Evolutionary conservation across 2,888 invertebrate species (phyloP).

Genomic region (Scaptodrosophila latifasciaeformis): DNA sequence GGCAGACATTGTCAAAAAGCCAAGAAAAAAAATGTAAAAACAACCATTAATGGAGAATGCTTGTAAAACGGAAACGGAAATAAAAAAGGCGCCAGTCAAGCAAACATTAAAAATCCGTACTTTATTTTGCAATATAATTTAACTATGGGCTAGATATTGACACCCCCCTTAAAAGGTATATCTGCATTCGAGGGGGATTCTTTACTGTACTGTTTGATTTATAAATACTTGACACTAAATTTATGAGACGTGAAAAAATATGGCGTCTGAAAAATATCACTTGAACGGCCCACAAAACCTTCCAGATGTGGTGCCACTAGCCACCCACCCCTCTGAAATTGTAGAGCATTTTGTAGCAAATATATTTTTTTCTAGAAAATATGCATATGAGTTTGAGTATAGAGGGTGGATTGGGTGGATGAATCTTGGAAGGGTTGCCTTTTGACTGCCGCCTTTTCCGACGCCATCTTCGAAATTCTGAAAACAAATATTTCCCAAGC

Average conservation of each 20-base stretch:
- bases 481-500: no score
- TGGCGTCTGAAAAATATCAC: conserved; percentile 34
- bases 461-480: conserved; percentile 29
- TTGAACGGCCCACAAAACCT: conserved; percentile 15
- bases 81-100: conserved; percentile 27
- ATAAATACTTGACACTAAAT: conserved; percentile 60
- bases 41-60: conserved; percentile 59
- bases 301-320: conserved; percentile 13
- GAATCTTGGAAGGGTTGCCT: conserved; percentile 34
- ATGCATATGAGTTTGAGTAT: conserved; percentile 25
- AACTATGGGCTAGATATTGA: conserved; percentile 14
- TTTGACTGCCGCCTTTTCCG: not conserved
- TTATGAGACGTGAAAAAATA: conserved; percentile 60
- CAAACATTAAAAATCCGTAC: conserved; percentile 31
- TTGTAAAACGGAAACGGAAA: conserved; percentile 60
- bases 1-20: conserved; percentile 24
- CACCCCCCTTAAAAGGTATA: not conserved
- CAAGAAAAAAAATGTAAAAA: conserved; percentile 19
- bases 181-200: no score
- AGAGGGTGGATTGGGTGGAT: not conserved
- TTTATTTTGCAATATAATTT: no score
- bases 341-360: conserved; percentile 9
- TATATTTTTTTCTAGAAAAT: conserved; percentile 9
- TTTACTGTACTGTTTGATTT: conserved; percentile 59
- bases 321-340: conserved; percentile 22